Evolutionary conservation across 30 jellyfish, hydroid and myxozoan species (phyloP), one percentile per base, ranked within the genome.

Genomic region (Rhopilema esculentum): DNA sequence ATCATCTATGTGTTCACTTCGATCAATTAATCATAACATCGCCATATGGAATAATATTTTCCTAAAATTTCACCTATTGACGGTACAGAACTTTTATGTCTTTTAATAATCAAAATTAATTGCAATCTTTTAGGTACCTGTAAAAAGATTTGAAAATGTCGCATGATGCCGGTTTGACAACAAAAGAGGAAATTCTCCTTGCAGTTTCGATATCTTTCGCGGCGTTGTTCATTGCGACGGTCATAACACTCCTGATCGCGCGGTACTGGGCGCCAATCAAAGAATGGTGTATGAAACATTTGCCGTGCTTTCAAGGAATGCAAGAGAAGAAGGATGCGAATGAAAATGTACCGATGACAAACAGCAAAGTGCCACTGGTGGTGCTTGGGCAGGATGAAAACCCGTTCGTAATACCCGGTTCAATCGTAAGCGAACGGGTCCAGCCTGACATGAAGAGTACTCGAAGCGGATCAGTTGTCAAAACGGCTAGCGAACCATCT

Each of bases 191-290:
- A 72, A 33, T 85, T 22, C 88, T 85, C 49, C 80, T 85, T 31
- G 94, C 88, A 65, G 64, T 85, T 21, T 73, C 94, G 9, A 75
- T 85, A 9, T 65, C 79, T 20, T 21, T 85, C n/a, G 94, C 88
- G 6, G 94, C 94, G 27, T 32, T 85, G 72, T 85, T 85, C 85
- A 0, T 85, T 4, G 94, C 94, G 15, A 85, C 94, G 19, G 26
- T 85, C 1, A 4, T 16, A 27, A 85, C 94, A 16, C 52, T 85
- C 68, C 66, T 85, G 12, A 65, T 85, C n/a, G 94, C 94, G 62
- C 84, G 94, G 52, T 85, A 73, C 52, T 85, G 66, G 40, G 74
- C 73, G 77, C 50, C 49, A 30, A 31, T 85, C 8, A 69, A 68
- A 20, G 82, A 57, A 27, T 27, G 50, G 16, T 85, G 75, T 82